Evolutionary conservation across 2,113 vertebrate genomes (phyloP).

Genomic region (Pelusios castaneus): DNA sequence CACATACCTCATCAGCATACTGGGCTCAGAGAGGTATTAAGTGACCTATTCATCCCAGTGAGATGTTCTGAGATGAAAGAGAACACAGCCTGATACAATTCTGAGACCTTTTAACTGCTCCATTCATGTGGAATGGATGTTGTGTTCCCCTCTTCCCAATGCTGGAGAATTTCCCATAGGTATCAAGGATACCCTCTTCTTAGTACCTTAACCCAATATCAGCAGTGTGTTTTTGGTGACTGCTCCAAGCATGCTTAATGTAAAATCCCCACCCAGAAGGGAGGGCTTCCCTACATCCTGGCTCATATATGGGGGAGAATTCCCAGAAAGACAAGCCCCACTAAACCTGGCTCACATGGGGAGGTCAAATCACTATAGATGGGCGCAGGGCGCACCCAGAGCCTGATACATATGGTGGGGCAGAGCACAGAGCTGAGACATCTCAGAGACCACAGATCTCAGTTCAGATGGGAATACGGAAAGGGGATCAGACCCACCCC

Average conservation of each 20-base stretch:
- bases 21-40: background rate
- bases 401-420: background rate
- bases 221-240: background rate
- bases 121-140: background rate
- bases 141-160: background rate
- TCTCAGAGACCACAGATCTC: background rate
- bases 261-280: background rate
- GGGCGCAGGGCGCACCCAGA: background rate
- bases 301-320: background rate
- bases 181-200: background rate
- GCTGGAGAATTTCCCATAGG: background rate
- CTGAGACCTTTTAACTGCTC: background rate
- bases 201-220: background rate
- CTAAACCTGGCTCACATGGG: background rate
- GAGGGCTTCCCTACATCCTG: background rate
- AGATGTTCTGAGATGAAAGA: background rate
- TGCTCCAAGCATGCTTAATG: background rate
- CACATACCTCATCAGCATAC: background rate
- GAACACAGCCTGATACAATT: background rate
- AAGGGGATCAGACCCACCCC: background rate
- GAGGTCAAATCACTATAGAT: rapidly evolving
- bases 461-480: background rate
- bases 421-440: background rate
- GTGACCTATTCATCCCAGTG: background rate
- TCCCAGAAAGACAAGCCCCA: background rate